These are phyloP conservation scores for Siniperca knerii DNA, from an alignment of 2,113 vertebrate species.

Conservation along the genomic window DNA sequence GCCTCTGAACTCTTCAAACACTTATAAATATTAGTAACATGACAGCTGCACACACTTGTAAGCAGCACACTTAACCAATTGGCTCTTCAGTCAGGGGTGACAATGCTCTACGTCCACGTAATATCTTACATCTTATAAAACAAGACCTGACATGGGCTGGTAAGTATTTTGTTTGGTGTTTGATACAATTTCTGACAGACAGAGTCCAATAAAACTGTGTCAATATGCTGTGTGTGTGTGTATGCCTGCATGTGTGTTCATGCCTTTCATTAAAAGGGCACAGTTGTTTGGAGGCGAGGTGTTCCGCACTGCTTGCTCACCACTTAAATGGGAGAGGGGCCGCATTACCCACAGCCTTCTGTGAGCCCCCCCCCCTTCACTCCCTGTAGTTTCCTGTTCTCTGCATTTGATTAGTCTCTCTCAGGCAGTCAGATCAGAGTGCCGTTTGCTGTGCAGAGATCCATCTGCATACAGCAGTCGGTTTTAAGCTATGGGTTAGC, in stretches of 20 bases:
- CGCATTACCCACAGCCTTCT: constrained; percentile 50
- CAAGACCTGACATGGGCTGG: background rate
- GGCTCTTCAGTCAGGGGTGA: background rate
- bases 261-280: constrained; percentile 73
- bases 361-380: constrained; percentile 9
- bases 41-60: constrained; percentile 38
- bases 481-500: constrained; percentile 50
- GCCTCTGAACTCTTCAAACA: constrained; percentile 55
- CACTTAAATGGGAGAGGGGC: constrained; percentile 68
- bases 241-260: constrained; percentile 20
- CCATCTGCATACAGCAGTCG: constrained; percentile 69
- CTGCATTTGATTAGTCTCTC: constrained; percentile 68
- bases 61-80: constrained; percentile 5
- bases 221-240: constrained; percentile 24
- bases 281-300: constrained; percentile 70
- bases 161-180: constrained; percentile 21
- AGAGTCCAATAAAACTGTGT: constrained; percentile 33
- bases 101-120: background rate
- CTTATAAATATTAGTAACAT: constrained; percentile 27
- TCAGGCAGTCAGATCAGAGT: constrained; percentile 54
- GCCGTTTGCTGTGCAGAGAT: constrained; percentile 55
- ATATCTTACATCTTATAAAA: background rate
- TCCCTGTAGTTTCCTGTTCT: constrained; percentile 41
- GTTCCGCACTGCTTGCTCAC: constrained; percentile 60
- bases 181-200: constrained; percentile 3